Percentiles rank a stretch among this genome's conserved stretches.
Conservation (phyloP, 2,797 vertebrate genomes). For the Stomatorhinus walkeri region DNA sequence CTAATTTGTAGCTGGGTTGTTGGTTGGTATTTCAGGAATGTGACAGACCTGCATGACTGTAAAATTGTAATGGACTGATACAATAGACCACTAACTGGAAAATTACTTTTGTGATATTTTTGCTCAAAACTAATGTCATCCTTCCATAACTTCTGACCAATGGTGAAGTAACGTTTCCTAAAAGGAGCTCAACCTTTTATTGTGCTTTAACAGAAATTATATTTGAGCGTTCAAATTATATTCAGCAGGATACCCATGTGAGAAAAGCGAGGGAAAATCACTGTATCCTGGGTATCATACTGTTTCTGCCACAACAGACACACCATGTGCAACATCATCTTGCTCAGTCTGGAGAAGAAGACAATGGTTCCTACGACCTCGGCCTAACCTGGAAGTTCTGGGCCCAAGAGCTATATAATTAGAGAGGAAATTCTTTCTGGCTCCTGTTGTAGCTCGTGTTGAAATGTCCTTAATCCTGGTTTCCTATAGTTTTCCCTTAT, state of each 20-base stretch:
- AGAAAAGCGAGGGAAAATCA: not conserved
- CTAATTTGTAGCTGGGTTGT: not conserved
- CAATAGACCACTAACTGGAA: not conserved
- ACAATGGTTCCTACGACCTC: not conserved
- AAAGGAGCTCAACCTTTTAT: not conserved
- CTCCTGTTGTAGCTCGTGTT: not conserved
- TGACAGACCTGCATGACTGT: not conserved
- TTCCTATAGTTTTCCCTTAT: not conserved
- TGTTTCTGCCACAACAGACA: not conserved
- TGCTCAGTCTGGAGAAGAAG: not conserved
- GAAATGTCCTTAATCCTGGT: not conserved
- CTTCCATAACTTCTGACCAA: not conserved
- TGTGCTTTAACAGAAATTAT: not conserved
- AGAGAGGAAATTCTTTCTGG: not conserved
- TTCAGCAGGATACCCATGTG: not conserved
- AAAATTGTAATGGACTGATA: not conserved
- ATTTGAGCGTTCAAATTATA: not conserved
- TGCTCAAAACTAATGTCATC: not conserved
- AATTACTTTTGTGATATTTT: not conserved
- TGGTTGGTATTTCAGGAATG: not conserved
- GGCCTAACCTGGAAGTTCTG: not conserved
- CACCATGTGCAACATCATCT: not conserved
- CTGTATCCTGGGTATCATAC: not conserved
- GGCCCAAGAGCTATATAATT: not conserved
- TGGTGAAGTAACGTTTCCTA: not conserved